phyloP scores from a whole-genome alignment of 2,888 invertebrate genomes.

The Lomographa bimaculata region DNA sequence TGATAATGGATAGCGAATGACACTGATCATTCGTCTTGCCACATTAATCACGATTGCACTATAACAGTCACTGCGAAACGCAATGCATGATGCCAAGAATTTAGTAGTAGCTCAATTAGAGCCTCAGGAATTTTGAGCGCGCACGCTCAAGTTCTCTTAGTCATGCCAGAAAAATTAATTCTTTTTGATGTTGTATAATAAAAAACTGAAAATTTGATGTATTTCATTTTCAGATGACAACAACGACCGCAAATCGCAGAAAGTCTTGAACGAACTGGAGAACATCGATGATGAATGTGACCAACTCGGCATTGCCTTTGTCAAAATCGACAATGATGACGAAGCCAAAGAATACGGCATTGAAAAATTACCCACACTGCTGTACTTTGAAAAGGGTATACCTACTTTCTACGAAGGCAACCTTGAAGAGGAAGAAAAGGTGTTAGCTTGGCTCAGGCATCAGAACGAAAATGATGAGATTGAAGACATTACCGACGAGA shows the following conservation, averaged over 20 bases:
- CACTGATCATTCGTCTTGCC: too few relatives aligned
- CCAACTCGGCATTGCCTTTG: slow-evolving; percentile 93
- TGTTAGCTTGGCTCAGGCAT: slow-evolving; percentile 92
- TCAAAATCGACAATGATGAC: slow-evolving; percentile 95
- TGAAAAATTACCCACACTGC: slow-evolving; percentile 92
- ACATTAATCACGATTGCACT: too few relatives aligned
- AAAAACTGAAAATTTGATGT: too few relatives aligned
- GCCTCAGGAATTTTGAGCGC: too few relatives aligned
- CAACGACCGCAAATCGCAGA: slow-evolving; percentile 93
- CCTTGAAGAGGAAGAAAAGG: slow-evolving; percentile 94
- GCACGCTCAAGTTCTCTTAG: too few relatives aligned
- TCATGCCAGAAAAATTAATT: too few relatives aligned
- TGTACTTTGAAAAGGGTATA: slow-evolving; percentile 92
- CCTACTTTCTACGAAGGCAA: slow-evolving; percentile 92
- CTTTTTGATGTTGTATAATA: too few relatives aligned
- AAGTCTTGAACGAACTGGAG: slow-evolving; percentile 93
- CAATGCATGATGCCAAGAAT: too few relatives aligned
- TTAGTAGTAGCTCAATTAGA: too few relatives aligned
- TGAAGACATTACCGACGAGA: slow-evolving; percentile 97
- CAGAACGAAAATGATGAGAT: slow-evolving; percentile 95
- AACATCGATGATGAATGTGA: slow-evolving; percentile 98
- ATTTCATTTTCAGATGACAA: slow-evolving; percentile 88
- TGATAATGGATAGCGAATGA: too few relatives aligned
- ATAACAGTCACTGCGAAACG: too few relatives aligned
- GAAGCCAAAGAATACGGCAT: slow-evolving; percentile 96